Percentiles rank a stretch among this genome's conserved stretches.
These are phyloP conservation scores for Sternarchorhynchus goeldii DNA, from an alignment of 2,797 vertebrate species.

Conservation along the genomic window DNA sequence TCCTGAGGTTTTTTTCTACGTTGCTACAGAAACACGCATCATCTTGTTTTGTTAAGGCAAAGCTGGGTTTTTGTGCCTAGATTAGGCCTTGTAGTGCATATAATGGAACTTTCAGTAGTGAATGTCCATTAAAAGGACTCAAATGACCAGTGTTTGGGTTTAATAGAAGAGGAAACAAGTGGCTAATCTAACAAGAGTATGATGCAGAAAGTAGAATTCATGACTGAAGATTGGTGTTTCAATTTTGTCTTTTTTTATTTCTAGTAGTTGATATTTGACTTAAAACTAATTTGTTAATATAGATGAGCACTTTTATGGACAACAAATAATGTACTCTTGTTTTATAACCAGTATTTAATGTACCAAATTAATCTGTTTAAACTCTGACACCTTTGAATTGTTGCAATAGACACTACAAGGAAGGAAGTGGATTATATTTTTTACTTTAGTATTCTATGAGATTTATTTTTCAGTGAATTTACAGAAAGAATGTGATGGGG, in stretches of 20 bases:
- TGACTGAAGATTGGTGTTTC: conserved; percentile 40
- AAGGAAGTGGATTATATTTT: conserved; percentile 65
- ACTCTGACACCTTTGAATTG: conserved; percentile 55
- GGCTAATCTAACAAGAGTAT: conserved; percentile 31
- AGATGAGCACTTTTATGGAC: conserved; percentile 49
- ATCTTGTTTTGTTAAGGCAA: conserved; percentile 12
- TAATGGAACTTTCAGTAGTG: conserved; percentile 11
- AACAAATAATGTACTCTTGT: conserved; percentile 43
- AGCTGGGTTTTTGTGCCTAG: conserved; percentile 34
- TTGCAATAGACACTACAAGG: conserved; percentile 51
- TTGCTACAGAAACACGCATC: conserved; percentile 2
- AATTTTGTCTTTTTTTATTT: conserved; percentile 51
- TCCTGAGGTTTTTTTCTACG: conserved; percentile 74
- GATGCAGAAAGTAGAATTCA: conserved; percentile 4
- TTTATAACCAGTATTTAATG: conserved; percentile 53
- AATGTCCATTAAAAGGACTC: background rate
- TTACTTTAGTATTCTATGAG: conserved; percentile 71
- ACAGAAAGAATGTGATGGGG: conserved; percentile 63
- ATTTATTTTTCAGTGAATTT: conserved; percentile 74
- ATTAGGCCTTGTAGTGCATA: conserved; percentile 21
- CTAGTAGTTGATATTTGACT: conserved; percentile 49
- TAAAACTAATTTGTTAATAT: conserved; percentile 53
- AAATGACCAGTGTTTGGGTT: conserved; percentile 22
- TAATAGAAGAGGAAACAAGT: conserved; percentile 18
- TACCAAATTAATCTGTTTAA: conserved; percentile 35